Evolutionary conservation across 2,797 vertebrate genomes (phyloP), one percentile per base, ranked within the genome.

Genomic region (Scyliorhinus canicula): DNA sequence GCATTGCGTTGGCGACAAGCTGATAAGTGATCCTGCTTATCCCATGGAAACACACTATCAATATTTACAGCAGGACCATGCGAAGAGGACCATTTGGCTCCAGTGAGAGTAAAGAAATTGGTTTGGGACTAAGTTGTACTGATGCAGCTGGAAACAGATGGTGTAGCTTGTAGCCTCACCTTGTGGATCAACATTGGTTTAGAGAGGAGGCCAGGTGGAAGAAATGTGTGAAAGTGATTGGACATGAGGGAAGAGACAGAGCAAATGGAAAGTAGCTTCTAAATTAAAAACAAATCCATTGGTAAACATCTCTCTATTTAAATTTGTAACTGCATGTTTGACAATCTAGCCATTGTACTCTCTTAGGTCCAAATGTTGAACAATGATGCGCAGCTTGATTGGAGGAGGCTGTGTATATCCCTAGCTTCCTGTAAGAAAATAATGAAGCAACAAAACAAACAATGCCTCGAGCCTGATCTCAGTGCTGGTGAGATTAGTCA

Each of bases 141-240:
- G n/a, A 65, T 44, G 40, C 44, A 91, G 88, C 2, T 63, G n/a
- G 26, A 28, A 65, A 44, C 60, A 91, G 88, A 91, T 91, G 60
- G 88, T 44, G 9, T 91, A 26, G 88, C n/a, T 65, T 91, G 57
- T 63, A 40, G 57, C 57, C 35, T 91, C 88, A 91, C 88, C n/a
- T 82, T 24, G 19, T 82, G 44, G 44, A 82, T 82, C 79, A 82
- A 82, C 79, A 82, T 26, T 91, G n/a, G 57, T 91, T 63, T 91
- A n/a, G 63, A 40, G 57, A 65, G 57, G n/a, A 63, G n/a, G 57
- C 88, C 88, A 91, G 57, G n/a, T 91, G 88, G 57, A 91, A 91
- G 88, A 91, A 65, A 65, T 91, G 9, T 65, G 60, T 91, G 60
- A 40, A 91, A 91, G n/a, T 65, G 88, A 91, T 91, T 91, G 88